Base-by-base conservation (phyloP, 1,140 invertebrate genomes). In the Macrobrachium nipponense region DNA sequence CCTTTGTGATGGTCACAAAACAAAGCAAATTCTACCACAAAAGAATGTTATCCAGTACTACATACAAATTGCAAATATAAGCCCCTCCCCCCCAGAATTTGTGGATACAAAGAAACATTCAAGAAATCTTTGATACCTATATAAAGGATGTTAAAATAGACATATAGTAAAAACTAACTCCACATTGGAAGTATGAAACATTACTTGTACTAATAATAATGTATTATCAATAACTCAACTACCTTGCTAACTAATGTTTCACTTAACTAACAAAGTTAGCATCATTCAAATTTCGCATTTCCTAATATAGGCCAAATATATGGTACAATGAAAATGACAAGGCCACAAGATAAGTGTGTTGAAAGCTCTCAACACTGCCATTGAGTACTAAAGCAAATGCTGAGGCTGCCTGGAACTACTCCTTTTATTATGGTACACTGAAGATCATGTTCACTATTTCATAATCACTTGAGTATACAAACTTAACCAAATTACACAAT, bases 141-240 rank as follows among this genome's bases (percentile, higher is more conserved):
- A 84, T 73, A 84, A 84, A 84, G 82, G 82, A 84, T 84, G 76
- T 84, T 27, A 84, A 77, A 84, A 86, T 80, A 86, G 77, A 86
- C 73, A 62, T 86, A 59, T 80, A 80, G 80, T 79, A 86, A 86
- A 59, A 85, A 80, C 44, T 36, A 86, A 76, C 78, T 86, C 78
- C 84, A 77, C 77, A 80, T 86, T 77, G 84, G 84, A 86, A 86
- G 84, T 86, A 80, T 76, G 44, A 86, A 72, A 61, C 73, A 59
- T 72, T 79, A 85, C 66, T 75, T 82, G 73, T 61, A 84, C 27
- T 70, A 70, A 79, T 59, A 86, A 80, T 83, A 76, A 79, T 86
- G 58, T 36, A 75, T 58, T 51, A 68, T 75, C 80, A 73, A 70
- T 75, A 82, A 82, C 73, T 82, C 59, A 82, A 73, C 75, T 58